Conservation (phyloP, 2,888 invertebrate species). For the Nasonovia ribisnigri region DNA sequence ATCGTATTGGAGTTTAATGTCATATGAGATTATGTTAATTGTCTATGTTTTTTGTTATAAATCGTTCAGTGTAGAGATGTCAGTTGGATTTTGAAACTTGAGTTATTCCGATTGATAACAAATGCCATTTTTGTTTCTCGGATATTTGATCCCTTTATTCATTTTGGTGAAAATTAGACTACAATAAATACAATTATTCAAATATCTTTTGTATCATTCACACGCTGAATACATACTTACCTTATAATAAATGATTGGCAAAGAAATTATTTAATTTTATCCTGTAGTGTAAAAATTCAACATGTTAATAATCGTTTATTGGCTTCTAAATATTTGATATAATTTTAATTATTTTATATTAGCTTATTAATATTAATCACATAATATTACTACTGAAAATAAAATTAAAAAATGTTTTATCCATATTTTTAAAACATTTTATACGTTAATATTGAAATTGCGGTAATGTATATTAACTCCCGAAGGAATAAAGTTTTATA, state of each 20-base stretch:
- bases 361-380: not conserved
- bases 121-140: not conserved
- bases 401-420: not conserved
- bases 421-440: not conserved
- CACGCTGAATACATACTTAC: not conserved
- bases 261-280: not conserved
- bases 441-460: not conserved
- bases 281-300: not conserved
- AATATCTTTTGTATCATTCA: not conserved
- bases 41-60: not conserved
- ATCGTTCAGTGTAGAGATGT: not conserved
- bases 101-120: not conserved
- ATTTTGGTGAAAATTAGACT: not conserved
- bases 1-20: not conserved
- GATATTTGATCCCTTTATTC: not conserved
- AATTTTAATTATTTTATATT: not conserved
- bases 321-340: not conserved
- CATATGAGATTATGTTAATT: constrained; percentile 14
- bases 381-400: not conserved
- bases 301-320: not conserved
- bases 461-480: not conserved
- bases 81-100: constrained; percentile 14
- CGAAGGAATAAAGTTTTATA: not conserved
- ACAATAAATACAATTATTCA: not conserved
- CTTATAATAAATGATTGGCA: not conserved